Evolutionary conservation across 2,797 vertebrate genomes (phyloP).

Genomic region (Acipenser oxyrinchus): DNA sequence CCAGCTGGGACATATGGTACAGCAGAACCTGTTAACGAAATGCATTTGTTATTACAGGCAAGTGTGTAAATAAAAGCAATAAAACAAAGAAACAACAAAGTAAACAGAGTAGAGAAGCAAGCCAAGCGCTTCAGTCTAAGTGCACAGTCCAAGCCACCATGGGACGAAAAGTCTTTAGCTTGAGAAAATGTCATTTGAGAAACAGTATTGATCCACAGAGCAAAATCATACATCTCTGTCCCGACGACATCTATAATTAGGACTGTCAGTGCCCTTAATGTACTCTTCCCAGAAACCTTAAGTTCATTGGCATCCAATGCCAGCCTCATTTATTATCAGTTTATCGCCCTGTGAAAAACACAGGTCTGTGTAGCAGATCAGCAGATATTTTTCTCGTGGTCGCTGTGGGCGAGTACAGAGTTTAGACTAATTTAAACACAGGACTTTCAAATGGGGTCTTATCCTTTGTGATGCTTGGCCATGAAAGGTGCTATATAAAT

Average conservation of each 20-base stretch:
- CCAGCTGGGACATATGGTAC: constrained; percentile 38
- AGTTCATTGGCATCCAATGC: constrained; percentile 35
- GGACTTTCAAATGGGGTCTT: too few species aligned
- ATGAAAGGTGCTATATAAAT: too few species aligned
- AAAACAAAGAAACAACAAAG: not conserved
- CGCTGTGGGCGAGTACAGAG: not conserved
- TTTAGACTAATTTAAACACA: too few species aligned
- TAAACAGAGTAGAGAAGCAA: not conserved
- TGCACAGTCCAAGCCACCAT: not conserved
- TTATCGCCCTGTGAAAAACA: constrained; percentile 16
- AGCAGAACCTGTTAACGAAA: constrained; percentile 25
- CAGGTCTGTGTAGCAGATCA: constrained; percentile 4
- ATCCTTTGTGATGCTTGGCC: too few species aligned
- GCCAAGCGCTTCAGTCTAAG: not conserved
- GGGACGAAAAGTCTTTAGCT: not conserved
- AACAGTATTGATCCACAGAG: constrained; percentile 20
- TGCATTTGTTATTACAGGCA: constrained; percentile 25
- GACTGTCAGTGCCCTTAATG: constrained; percentile 25
- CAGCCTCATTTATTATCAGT: constrained; percentile 25
- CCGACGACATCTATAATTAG: constrained; percentile 24
- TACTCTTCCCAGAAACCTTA: constrained; percentile 41
- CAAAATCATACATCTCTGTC: constrained; percentile 12
- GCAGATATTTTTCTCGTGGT: too few species aligned
- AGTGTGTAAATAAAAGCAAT: not conserved
- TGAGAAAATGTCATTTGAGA: constrained; percentile 17